These are phyloP conservation scores for Gallinago media DNA, from an alignment of 2,113 vertebrate genomes.

Conservation along the genomic window DNA sequence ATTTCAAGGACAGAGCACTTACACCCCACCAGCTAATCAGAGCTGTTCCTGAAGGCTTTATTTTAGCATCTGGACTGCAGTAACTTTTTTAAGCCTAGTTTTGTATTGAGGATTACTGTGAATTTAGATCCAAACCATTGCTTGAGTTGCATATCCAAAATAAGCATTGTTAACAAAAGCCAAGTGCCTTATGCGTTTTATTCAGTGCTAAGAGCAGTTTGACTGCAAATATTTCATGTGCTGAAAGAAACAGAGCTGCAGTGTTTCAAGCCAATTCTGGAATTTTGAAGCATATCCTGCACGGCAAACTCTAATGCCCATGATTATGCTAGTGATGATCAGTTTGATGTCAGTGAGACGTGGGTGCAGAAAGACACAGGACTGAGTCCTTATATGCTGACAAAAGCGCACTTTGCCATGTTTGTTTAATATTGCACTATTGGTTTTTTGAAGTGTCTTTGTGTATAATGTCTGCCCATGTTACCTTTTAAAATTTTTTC, in stretches of 20 bases:
- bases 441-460: neutral
- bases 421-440: neutral
- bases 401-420: neutral
- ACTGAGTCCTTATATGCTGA: neutral
- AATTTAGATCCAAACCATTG: constrained; percentile 49
- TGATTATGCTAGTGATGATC: neutral
- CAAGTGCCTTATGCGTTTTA: constrained; percentile 33
- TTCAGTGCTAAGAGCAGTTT: constrained; percentile 25
- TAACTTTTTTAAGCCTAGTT: constrained; percentile 37
- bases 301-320: neutral
- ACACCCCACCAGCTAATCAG: constrained; percentile 21
- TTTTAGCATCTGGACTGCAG: constrained; percentile 56
- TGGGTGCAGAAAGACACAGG: neutral
- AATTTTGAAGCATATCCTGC: neutral
- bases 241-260: neutral
- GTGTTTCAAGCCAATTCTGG: neutral
- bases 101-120: constrained; percentile 47
- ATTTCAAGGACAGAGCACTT: constrained; percentile 36
- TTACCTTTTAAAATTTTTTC: neutral
- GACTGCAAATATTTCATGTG: constrained; percentile 39
- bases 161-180: constrained; percentile 59
- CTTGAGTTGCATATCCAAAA: constrained; percentile 51
- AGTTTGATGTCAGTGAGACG: neutral
- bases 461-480: neutral
- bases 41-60: constrained; percentile 35